Evolutionary conservation across 2,888 invertebrate species (phyloP), one percentile per base, ranked within the genome.

Genomic region (Andrena haemorrhoa): DNA sequence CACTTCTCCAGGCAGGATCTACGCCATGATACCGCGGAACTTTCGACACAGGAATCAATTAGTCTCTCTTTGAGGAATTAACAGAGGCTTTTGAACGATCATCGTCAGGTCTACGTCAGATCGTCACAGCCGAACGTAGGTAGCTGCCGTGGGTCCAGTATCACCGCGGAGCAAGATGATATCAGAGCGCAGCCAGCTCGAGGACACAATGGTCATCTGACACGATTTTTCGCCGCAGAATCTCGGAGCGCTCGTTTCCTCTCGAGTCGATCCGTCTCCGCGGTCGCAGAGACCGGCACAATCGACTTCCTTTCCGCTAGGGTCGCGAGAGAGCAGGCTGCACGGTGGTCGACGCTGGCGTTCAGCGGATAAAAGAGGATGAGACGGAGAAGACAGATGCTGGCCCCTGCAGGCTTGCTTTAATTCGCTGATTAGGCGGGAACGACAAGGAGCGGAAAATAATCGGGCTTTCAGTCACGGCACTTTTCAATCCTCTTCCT

Each of bases 381-480:
- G 61, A 58, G 33, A 31, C 49, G 58, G n/a, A 58, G 66, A 80
- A 77, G 71, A 83, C 75, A 75, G 76, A 85, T 75, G 77, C 71
- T 84, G 72, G 76, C 84, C 88, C 88, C 85, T 61, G 82, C 84
- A 86, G 90, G 91, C 91, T 86, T 86, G 88, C 88, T 91, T 92
- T 92, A 92, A 92, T 92, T 92, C 90, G 89, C 92, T 92, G 92
- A 92, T 92, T 92, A 92, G 92, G 90, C 90, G 89, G 89, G 81
- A 87, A 88, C 88, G 89, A 90, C 91, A 89, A 92, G 90, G 88
- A 92, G 89, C 88, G 90, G 90, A 90, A 91, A 90, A 93, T 92
- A 92, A 92, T 92, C 91, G 90, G 88, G 88, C 90, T 90, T 90
- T 90, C 90, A 88, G 80, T 75, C 86, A 82, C 76, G 82, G 79